phyloP scores from a whole-genome alignment of 1,140 invertebrate genomes.

The Drosophila aff. region DNA sequence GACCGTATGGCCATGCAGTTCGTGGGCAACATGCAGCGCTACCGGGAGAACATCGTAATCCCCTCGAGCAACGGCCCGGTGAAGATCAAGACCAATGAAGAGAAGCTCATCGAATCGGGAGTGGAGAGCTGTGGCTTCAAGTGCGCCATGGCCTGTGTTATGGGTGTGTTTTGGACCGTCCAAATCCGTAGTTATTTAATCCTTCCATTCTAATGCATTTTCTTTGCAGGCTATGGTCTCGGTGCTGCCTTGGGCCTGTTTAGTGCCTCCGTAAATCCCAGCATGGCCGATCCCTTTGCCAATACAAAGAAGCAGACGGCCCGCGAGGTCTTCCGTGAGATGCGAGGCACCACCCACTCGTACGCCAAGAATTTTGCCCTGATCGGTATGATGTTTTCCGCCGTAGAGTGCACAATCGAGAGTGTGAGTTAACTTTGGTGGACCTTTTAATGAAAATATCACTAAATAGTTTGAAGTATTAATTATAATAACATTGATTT shows the following conservation, averaged over 20 bases:
- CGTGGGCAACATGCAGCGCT: constrained; percentile 88
- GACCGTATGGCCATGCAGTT: constrained; percentile 88
- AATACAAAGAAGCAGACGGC: constrained; percentile 93
- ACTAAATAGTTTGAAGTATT: too few relatives aligned
- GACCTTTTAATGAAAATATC: too few relatives aligned
- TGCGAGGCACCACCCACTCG: constrained; percentile 94
- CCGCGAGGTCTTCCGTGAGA: constrained; percentile 94
- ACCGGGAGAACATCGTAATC: constrained; percentile 93
- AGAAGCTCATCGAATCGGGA: constrained; percentile 93
- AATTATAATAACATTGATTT: too few relatives aligned
- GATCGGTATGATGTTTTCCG: constrained; percentile 96
- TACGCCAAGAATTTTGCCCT: constrained; percentile 99
- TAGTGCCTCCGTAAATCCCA: constrained; percentile 97
- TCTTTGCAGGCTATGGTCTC: constrained; percentile 93
- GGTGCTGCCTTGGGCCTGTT: constrained; percentile 97
- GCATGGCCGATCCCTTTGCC: constrained; percentile 89
- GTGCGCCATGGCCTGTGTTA: constrained; percentile 94
- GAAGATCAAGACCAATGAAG: constrained; percentile 93
- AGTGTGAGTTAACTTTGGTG: constrained; percentile 86
- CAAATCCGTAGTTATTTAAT: neutral
- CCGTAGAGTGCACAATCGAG: constrained; percentile 97
- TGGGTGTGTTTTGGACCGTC: constrained; percentile 88
- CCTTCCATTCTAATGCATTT: neutral
- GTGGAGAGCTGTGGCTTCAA: constrained; percentile 98
- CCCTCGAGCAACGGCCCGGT: constrained; percentile 91